Percentiles rank a stretch among this genome's conserved stretches.
Conservation (phyloP, 2,888 invertebrate genomes). For the Tiliacea aurago region DNA sequence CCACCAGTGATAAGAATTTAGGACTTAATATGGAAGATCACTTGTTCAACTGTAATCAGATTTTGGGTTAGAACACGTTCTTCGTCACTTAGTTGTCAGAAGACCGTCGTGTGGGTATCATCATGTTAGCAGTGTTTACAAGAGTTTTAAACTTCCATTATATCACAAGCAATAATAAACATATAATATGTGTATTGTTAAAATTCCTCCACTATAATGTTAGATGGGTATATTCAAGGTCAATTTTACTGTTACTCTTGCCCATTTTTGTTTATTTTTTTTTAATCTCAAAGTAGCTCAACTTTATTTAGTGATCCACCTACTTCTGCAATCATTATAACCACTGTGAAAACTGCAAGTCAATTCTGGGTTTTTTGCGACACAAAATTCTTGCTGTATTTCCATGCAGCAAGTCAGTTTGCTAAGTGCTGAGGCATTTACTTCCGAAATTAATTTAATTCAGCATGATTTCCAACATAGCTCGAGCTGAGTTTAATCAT, state of each 20-base stretch:
- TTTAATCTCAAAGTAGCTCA: background rate
- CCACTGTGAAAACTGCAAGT: too few species aligned
- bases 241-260: background rate
- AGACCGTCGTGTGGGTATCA: constrained; percentile 91
- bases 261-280: too few species aligned
- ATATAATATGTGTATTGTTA: background rate
- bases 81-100: constrained; percentile 89
- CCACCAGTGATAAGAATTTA: background rate
- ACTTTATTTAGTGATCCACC: background rate
- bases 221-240: background rate
- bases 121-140: constrained; percentile 79
- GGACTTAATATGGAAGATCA: background rate
- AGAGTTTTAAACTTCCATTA: constrained; percentile 2
- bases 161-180: accelerated
- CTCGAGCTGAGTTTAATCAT: too few species aligned
- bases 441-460: too few species aligned
- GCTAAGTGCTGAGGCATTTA: too few species aligned
- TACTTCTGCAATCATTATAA: too few species aligned
- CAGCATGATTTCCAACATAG: too few species aligned
- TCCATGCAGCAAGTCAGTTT: too few species aligned
- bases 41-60: constrained; percentile 78
- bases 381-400: too few species aligned
- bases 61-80: constrained; percentile 85
- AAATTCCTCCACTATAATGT: background rate
- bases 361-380: too few species aligned